Evolutionary conservation across 2,888 invertebrate species (phyloP).

Genomic region (Lottia gigantea): DNA sequence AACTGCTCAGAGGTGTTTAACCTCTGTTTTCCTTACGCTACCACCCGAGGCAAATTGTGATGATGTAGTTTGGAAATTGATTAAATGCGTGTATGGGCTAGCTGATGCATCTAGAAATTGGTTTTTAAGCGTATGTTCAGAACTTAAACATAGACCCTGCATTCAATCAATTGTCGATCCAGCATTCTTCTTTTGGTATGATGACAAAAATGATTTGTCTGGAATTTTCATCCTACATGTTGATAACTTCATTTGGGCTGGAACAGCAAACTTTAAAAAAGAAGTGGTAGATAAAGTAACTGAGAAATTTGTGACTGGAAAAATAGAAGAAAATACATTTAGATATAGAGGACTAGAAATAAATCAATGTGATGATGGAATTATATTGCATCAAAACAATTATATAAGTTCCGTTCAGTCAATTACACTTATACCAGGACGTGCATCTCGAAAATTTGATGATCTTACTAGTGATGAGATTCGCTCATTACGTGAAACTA

Average conservation of each 20-base stretch:
- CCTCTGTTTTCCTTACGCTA: background rate
- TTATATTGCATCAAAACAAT: constrained; percentile 24
- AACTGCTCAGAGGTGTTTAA: no score
- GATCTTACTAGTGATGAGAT: background rate
- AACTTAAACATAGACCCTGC: constrained; percentile 18
- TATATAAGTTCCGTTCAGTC: constrained; percentile 16
- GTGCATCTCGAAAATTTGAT: background rate
- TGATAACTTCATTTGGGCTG: constrained; percentile 34
- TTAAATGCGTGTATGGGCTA: constrained; percentile 24
- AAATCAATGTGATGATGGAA: constrained; percentile 17
- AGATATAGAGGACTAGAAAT: constrained; percentile 30
- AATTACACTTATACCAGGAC: background rate
- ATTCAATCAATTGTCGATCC: constrained; percentile 29
- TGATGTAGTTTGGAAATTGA: no score
- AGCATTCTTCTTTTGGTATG: constrained; percentile 31
- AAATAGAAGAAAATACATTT: constrained; percentile 24
- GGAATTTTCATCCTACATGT: constrained; percentile 33
- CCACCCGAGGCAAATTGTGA: constrained; percentile 22
- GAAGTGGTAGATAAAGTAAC: constrained; percentile 24
- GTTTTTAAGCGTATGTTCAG: constrained; percentile 30
- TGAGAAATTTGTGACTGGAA: constrained; percentile 23
- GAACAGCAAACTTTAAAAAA: constrained; percentile 23
- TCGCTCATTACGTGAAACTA: constrained; percentile 17
- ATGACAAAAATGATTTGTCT: constrained; percentile 12
- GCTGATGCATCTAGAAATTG: constrained; percentile 21